Evolutionary conservation across 2,113 vertebrate species (phyloP).

Genomic region (Danio rerio): GRCz12tu NC_133190.1:40244001-40244500

Average conservation of each 20-base stretch:
- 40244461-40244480: neutral
- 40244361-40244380: neutral
- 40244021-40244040: neutral
- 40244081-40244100: constrained; percentile 7
- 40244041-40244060: constrained; percentile 29
- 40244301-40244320: too few species aligned
- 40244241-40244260: too few species aligned
- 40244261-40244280: too few species aligned
- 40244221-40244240: too few species aligned
- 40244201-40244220: too few species aligned
- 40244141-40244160: neutral
- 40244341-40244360: neutral
- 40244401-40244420: too few species aligned
- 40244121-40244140: neutral
- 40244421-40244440: neutral
- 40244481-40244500: neutral
- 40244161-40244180: too few species aligned
- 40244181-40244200: too few species aligned
- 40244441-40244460: neutral
- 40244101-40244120: neutral
- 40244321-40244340: neutral
- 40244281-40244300: too few species aligned
- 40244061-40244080: neutral
- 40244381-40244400: neutral
- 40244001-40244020: neutral